A percentile compares a stretch with the other conserved stretches of the same genome.
Evolutionary conservation across 2,888 invertebrate species (phyloP).

Genomic region (Mantis religiosa): DNA sequence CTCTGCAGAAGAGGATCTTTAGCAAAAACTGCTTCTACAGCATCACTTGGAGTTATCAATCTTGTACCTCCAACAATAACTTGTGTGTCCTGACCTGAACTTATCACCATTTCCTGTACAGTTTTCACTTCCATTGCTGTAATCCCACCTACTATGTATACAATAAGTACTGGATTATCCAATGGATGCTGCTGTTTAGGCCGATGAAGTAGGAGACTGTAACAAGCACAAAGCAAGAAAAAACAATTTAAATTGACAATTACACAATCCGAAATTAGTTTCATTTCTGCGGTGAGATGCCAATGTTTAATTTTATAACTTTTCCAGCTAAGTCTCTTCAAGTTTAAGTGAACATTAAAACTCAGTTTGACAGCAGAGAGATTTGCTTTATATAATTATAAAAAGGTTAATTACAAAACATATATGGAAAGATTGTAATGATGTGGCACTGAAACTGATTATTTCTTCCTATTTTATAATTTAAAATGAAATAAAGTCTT

Average conservation of each 20-base stretch:
- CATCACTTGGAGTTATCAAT: conserved; percentile 25
- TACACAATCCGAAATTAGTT: too few relatives aligned
- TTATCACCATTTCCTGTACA: conserved; percentile 39
- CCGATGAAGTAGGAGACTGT: conserved; percentile 57
- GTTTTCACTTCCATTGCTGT: conserved; percentile 57
- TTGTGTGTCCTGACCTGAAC: conserved; percentile 20
- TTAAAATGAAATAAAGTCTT: too few relatives aligned
- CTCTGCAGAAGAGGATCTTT: conserved; percentile 2
- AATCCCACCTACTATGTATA: conserved; percentile 64
- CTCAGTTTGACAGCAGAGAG: too few relatives aligned
- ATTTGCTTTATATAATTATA: too few relatives aligned
- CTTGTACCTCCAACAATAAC: conserved; percentile 28
- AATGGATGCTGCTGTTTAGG: conserved; percentile 54
- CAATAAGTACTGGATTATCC: conserved; percentile 59
- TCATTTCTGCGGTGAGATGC: too few relatives aligned
- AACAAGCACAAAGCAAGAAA: conserved; percentile 30
- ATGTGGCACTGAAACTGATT: too few relatives aligned
- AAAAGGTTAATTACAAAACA: too few relatives aligned
- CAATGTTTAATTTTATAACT: too few relatives aligned
- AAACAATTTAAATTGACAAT: not conserved
- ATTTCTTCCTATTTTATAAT: too few relatives aligned
- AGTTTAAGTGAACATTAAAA: too few relatives aligned
- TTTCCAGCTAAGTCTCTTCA: too few relatives aligned
- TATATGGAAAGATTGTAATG: too few relatives aligned
- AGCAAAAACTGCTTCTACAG: conserved; percentile 2